Conservation (phyloP, 2,113 vertebrate species). For the Perccottus glenii region DNA sequence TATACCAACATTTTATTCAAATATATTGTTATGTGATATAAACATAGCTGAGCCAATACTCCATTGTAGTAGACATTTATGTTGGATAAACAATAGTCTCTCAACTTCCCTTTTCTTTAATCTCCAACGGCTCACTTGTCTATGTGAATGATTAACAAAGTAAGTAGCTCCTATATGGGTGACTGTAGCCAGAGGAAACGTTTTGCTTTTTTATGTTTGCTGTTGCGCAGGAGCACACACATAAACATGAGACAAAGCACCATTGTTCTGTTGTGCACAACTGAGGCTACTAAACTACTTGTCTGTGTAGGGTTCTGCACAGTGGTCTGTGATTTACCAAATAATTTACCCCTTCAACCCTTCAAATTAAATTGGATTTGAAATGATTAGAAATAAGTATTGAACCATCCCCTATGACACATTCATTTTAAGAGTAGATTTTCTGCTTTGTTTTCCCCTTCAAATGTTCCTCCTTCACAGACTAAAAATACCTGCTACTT, state of each 20-base stretch:
- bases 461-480: not conserved
- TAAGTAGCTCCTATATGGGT: not conserved
- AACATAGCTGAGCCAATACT: too few relatives aligned
- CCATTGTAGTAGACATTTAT: too few relatives aligned
- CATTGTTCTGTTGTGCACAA: slow-evolving; percentile 64
- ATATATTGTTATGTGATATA: too few relatives aligned
- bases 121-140: not conserved
- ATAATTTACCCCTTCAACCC: not conserved
- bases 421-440: not conserved
- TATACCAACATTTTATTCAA: too few relatives aligned
- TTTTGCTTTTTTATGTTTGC: slow-evolving; percentile 9
- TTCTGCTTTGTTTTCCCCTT: slow-evolving; percentile 3
- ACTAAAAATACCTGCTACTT: slow-evolving; percentile 54
- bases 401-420: too few relatives aligned
- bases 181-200: not conserved
- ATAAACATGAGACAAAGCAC: slow-evolving; percentile 44
- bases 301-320: slow-evolving; percentile 6
- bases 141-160: slow-evolving; percentile 16
- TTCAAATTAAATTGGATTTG: not conserved
- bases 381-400: too few relatives aligned
- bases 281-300: slow-evolving; percentile 25
- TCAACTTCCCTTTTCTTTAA: too few relatives aligned
- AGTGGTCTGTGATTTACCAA: not conserved
- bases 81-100: too few relatives aligned
- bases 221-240: slow-evolving; percentile 18